Percentiles rank a stretch among this genome's conserved stretches.
phyloP scores from a whole-genome alignment of 1,140 invertebrate species.

The Drosophila setifemur region DNA sequence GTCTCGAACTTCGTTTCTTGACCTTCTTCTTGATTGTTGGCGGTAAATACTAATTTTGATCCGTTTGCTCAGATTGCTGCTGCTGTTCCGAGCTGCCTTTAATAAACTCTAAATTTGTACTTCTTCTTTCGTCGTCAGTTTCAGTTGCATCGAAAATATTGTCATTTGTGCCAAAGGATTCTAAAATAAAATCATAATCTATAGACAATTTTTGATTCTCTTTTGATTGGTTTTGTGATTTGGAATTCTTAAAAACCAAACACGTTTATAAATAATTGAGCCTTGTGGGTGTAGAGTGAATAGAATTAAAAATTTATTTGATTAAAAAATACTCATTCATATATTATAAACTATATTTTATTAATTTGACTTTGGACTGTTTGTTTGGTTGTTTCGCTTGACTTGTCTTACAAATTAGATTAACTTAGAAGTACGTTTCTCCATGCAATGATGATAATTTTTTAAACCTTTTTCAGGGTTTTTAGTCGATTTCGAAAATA shows the following conservation, averaged over 20 bases:
- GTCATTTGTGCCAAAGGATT: slow-evolving; percentile 58
- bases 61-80: slow-evolving; percentile 62
- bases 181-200: slow-evolving; percentile 30
- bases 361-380: slow-evolving; percentile 74
- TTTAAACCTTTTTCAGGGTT: slow-evolving; percentile 78
- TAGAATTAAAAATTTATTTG: slow-evolving; percentile 56
- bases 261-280: slow-evolving; percentile 39
- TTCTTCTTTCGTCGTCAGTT: slow-evolving; percentile 62
- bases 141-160: slow-evolving; percentile 71
- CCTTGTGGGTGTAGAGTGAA: slow-evolving; percentile 6
- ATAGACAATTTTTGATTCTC: slow-evolving; percentile 52
- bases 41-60: slow-evolving; percentile 67
- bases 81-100: slow-evolving; percentile 9
- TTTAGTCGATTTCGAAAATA: slow-evolving; percentile 43
- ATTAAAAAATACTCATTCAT: slow-evolving; percentile 12
- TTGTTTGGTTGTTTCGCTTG: slow-evolving; percentile 47
- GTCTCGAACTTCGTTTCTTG: slow-evolving; percentile 7
- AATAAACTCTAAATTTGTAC: slow-evolving; percentile 77
- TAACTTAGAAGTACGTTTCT: slow-evolving; percentile 34
- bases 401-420: slow-evolving; percentile 55
- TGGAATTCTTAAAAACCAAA: no score
- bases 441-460: slow-evolving; percentile 48
- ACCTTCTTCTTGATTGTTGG: slow-evolving; percentile 15
- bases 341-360: slow-evolving; percentile 59
- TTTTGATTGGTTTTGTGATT: slow-evolving; percentile 20